Base-by-base conservation (phyloP, 2,113 vertebrate genomes). In the Entelurus aequoreus region DNA sequence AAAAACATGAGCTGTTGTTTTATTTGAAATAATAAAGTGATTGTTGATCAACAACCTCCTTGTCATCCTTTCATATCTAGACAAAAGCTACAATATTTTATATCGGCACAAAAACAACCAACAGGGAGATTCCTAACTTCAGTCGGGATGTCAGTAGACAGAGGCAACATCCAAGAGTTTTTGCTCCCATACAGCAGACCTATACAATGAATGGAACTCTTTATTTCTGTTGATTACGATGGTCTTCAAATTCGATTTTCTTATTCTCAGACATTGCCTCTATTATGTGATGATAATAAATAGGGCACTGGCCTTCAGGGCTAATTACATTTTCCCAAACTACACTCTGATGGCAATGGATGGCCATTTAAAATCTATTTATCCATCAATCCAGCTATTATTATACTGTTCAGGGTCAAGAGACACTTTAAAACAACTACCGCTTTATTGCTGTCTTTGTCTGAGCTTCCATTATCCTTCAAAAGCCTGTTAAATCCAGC, bases 391-490 rank as follows among this genome's bases (percentile, higher is more conserved):
- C 12, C 8, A 42, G 8, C 40, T 9, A 3, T 42, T 42, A 9
- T 46, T 46, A 46, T 46, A 4, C 42, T 46, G 42, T 46, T 12
- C 12, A 46, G 42, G 42, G 42, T 46, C 42, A 46, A 46, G 10
- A 4, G 42, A 9, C 42, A 46, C 42, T 46, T 46, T 11, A 46
- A 4, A 46, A 46, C 11, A 11, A 12, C 12, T 46, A 46, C 42
- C 19, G 46, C 48, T 73, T 66, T 61, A 42, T 62, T 53, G 47
- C 65, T 73, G 57, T 54, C 54, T 57, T 64, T 55, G 44, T 14
- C 42, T 50, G 46, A 52, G 60, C 65, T 46, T 50, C 56, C 47
- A 55, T 63, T 38, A 48, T 59, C 8, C 13, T 52, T 9, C 11
- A 55, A 60, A 13, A 46, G 12, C 5, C 68, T 61, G 28, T 28